Percentiles rank a stretch among this genome's conserved stretches.
Conservation (phyloP, 2,888 invertebrate species). For the Brachypterus glaber region DNA sequence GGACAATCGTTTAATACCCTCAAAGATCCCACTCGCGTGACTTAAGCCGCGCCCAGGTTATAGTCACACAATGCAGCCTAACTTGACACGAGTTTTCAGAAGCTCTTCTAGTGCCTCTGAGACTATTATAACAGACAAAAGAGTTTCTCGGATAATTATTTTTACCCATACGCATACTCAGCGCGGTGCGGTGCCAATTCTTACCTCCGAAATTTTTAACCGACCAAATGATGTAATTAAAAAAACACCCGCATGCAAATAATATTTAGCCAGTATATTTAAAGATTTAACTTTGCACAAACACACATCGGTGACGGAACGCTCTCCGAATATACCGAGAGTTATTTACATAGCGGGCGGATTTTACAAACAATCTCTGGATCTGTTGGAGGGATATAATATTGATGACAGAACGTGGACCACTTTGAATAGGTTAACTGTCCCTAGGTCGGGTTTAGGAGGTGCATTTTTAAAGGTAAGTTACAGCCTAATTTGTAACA, state of each 20-base stretch:
- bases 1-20: no score
- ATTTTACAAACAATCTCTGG: slow-evolving; percentile 76
- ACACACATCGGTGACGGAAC: slow-evolving; percentile 71
- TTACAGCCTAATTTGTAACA: no score
- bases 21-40: no score
- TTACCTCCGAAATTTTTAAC: slow-evolving; percentile 83
- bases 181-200: slow-evolving; percentile 85
- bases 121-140: no score
- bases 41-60: no score
- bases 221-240: slow-evolving; percentile 82
- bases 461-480: slow-evolving; percentile 70
- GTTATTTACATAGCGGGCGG: slow-evolving; percentile 90
- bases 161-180: no score
- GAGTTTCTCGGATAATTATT: no score
- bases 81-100: no score
- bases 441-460: slow-evolving; percentile 79
- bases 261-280: slow-evolving; percentile 83
- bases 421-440: slow-evolving; percentile 70
- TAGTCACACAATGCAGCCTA: no score
- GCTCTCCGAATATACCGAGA: slow-evolving; percentile 79
- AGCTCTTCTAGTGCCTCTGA: no score
- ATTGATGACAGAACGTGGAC: slow-evolving; percentile 79
- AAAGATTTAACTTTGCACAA: slow-evolving; percentile 85
- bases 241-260: slow-evolving; percentile 80
- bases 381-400: slow-evolving; percentile 81